These are phyloP conservation scores for Flexamia atlantica DNA, from an alignment of 2,888 invertebrate species.

Conservation along the genomic window DNA sequence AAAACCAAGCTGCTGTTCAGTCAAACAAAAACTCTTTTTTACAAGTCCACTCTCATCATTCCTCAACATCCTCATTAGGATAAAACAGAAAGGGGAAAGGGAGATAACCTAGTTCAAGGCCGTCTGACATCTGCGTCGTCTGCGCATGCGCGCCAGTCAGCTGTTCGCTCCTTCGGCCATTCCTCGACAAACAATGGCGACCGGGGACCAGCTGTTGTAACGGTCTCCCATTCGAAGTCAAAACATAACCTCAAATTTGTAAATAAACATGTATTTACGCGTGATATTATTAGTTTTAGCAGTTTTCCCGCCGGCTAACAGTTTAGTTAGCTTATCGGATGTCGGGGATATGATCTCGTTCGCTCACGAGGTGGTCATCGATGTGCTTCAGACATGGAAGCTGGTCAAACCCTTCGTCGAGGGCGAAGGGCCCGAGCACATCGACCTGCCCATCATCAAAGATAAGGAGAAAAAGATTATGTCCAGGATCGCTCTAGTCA, in stretches of 20 bases:
- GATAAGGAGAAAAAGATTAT: conserved; percentile 67
- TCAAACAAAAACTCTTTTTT: too few relatives aligned
- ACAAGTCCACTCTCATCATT: too few relatives aligned
- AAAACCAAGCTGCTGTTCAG: too few relatives aligned
- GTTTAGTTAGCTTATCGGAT: conserved; percentile 72
- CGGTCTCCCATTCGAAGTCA: background rate
- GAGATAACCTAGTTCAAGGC: conserved; percentile 48
- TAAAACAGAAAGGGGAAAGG: background rate
- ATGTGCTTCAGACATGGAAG: conserved; percentile 82
- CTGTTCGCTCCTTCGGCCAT: conserved; percentile 9
- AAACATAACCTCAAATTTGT: conserved; percentile 57
- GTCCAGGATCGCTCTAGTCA: conserved; percentile 70
- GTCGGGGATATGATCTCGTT: conserved; percentile 80
- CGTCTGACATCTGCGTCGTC: conserved; percentile 8
- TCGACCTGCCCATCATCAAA: conserved; percentile 55
- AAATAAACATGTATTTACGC: conserved; percentile 18
- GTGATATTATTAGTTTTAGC: conserved; percentile 55
- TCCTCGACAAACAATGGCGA: conserved; percentile 33
- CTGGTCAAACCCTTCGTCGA: conserved; percentile 73
- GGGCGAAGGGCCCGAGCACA: conserved; percentile 46
- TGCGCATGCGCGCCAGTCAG: conserved; percentile 28
- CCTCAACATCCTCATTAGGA: background rate
- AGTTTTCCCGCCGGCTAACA: background rate
- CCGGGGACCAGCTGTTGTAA: conserved; percentile 48
- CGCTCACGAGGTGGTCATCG: conserved; percentile 80